These are phyloP conservation scores for Rostratula benghalensis DNA, from an alignment of 2,113 vertebrate genomes.

Conservation along the genomic window DNA sequence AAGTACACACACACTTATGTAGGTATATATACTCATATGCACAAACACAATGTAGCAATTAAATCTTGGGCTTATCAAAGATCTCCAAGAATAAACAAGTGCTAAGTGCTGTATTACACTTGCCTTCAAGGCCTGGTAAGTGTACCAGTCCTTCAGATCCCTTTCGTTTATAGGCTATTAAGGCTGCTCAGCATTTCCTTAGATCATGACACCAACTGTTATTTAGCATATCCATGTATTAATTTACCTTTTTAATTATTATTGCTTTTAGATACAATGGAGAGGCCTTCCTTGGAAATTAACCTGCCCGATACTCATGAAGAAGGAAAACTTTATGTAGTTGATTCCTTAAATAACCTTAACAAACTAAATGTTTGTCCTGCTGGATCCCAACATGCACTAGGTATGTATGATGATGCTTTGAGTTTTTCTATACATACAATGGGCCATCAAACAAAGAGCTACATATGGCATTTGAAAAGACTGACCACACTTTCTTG, in stretches of 20 bases:
- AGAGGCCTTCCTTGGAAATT: slow-evolving; percentile 57
- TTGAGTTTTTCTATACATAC: background rate
- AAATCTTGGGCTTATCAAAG: background rate
- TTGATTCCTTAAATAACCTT: slow-evolving; percentile 82
- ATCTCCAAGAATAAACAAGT: background rate
- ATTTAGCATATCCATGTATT: background rate
- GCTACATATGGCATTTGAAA: background rate
- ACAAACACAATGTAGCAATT: background rate
- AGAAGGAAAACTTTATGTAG: slow-evolving; percentile 79
- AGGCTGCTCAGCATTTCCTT: background rate
- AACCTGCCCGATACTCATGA: slow-evolving; percentile 1
- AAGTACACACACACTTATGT: background rate
- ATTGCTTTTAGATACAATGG: slow-evolving; percentile 72
- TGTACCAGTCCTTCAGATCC: background rate
- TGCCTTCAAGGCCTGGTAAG: background rate
- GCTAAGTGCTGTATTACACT: background rate
- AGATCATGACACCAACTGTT: background rate
- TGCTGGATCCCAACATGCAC: background rate
- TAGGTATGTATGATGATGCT: slow-evolving; percentile 46
- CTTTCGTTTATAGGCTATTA: background rate
- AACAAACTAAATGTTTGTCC: slow-evolving; percentile 76
- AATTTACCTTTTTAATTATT: background rate
- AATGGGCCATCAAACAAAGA: background rate
- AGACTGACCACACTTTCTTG: background rate
- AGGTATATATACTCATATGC: background rate